These are phyloP conservation scores for Laupala kohalensis DNA, from an alignment of 1,140 invertebrate species.

Conservation along the genomic window DNA sequence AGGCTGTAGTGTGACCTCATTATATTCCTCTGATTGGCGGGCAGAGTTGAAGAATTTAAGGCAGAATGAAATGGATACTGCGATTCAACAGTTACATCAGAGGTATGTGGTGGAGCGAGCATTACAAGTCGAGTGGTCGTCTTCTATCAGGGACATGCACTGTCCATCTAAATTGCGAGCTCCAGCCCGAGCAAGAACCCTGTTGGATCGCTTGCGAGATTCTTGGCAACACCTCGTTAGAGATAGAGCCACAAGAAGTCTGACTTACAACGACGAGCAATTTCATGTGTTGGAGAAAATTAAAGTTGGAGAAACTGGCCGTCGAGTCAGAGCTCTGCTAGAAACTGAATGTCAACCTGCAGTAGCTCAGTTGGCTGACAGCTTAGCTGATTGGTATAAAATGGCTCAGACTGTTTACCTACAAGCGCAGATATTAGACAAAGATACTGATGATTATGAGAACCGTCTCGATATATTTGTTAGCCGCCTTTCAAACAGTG, in stretches of 20 bases:
- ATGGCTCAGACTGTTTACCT: conserved; percentile 65
- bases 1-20: conserved; percentile 18
- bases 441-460: conserved; percentile 48
- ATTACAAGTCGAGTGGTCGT: conserved; percentile 56
- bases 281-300: conserved; percentile 81
- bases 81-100: conserved; percentile 41
- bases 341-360: conserved; percentile 48
- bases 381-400: conserved; percentile 71
- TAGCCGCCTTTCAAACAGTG: conserved; percentile 17
- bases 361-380: conserved; percentile 52
- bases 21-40: neutral
- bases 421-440: conserved; percentile 59
- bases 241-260: conserved; percentile 65
- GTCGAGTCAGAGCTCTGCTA: conserved; percentile 47
- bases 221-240: conserved; percentile 84
- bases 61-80: conserved; percentile 30
- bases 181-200: conserved; percentile 53
- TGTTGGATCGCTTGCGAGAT: conserved; percentile 66
- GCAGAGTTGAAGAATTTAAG: conserved; percentile 31
- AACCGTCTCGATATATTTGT: conserved; percentile 24
- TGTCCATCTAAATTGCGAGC: conserved; percentile 52
- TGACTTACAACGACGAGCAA: conserved; percentile 87
- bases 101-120: conserved; percentile 30
- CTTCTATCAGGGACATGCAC: conserved; percentile 45
- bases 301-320: conserved; percentile 55